Conservation (phyloP, 2,888 invertebrate genomes). For the Erebia ligea region DNA sequence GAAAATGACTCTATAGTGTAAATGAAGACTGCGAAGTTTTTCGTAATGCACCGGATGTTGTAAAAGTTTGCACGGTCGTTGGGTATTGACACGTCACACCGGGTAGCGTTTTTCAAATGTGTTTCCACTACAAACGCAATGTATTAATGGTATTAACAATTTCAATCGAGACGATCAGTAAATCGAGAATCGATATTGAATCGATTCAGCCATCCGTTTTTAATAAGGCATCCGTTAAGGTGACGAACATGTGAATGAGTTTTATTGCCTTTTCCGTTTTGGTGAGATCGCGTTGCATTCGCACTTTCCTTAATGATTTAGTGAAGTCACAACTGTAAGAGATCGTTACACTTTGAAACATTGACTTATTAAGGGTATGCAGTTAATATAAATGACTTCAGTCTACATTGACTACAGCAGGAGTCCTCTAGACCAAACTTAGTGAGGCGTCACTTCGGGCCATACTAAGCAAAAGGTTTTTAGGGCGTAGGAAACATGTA, state of each 20-base stretch:
- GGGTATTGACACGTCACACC: neutral
- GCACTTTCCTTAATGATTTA: conserved; percentile 76
- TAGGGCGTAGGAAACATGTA: neutral
- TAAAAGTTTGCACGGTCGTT: neutral
- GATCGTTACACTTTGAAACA: conserved; percentile 25
- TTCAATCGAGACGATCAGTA: conserved; percentile 60
- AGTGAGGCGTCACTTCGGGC: neutral
- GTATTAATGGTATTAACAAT: conserved; percentile 67
- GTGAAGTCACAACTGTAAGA: conserved; percentile 42
- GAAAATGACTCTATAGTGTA: neutral
- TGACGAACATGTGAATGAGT: conserved; percentile 82
- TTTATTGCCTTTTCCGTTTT: conserved; percentile 75
- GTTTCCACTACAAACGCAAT: conserved; percentile 26
- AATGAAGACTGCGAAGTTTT: neutral
- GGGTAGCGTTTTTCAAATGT: neutral
- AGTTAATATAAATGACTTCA: conserved; percentile 12
- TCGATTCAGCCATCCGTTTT: conserved; percentile 70
- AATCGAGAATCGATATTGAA: conserved; percentile 49
- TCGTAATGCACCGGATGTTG: neutral
- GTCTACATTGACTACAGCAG: neutral
- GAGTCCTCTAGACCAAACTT: neutral
- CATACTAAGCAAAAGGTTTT: neutral
- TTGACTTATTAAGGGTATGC: conserved; percentile 27
- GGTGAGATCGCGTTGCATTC: conserved; percentile 63
- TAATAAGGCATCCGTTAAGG: conserved; percentile 78